phyloP scores from a whole-genome alignment of 2,113 vertebrate genomes.

The Trochalopteron elliotii region DNA sequence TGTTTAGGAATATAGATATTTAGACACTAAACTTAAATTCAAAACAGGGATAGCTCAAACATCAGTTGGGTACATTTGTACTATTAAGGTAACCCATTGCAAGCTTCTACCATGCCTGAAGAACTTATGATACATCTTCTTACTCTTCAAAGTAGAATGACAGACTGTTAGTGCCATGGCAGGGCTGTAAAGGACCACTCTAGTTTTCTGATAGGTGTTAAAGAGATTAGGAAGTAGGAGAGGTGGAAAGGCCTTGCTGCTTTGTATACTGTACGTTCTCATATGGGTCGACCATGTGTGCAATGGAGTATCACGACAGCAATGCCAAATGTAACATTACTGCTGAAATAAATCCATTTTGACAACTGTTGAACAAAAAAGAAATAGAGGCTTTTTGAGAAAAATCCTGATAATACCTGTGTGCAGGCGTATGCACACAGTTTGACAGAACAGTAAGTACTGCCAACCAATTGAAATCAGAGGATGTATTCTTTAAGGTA shows the following conservation, averaged over 20 bases:
- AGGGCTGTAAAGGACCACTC: background rate
- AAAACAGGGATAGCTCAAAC: background rate
- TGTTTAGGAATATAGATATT: background rate
- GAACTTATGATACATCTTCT: background rate
- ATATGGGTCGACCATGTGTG: fast-evolving
- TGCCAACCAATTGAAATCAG: background rate
- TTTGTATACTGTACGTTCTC: background rate
- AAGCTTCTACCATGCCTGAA: background rate
- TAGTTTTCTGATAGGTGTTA: background rate
- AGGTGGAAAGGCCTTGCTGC: background rate
- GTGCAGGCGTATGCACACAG: background rate
- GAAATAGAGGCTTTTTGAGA: background rate
- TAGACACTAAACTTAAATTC: background rate
- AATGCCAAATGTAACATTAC: background rate
- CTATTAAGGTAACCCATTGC: background rate
- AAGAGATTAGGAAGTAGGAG: background rate
- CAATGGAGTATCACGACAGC: background rate
- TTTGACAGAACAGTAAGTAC: background rate
- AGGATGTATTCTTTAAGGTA: background rate
- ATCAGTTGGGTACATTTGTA: background rate
- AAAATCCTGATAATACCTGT: background rate
- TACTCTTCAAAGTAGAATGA: background rate
- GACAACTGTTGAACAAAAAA: background rate
- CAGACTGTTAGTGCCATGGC: background rate
- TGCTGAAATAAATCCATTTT: background rate